These are phyloP conservation scores for Pachypanchax playfairii DNA, from an alignment of 2,113 vertebrate species.

Conservation along the genomic window DNA sequence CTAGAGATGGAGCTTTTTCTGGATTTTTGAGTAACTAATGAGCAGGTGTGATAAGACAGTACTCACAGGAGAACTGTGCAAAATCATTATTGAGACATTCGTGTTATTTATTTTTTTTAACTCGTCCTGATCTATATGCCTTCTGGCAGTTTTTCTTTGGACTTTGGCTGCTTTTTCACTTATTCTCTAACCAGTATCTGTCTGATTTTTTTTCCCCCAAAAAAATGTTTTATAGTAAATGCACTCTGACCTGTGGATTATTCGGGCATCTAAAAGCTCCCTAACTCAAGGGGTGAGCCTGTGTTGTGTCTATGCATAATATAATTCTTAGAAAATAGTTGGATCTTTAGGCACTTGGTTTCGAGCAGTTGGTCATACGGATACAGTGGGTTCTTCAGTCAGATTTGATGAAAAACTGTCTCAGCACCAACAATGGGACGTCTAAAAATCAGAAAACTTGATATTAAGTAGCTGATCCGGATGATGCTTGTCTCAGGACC, in stretches of 20 bases:
- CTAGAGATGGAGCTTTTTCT: neutral
- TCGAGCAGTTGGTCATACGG: neutral
- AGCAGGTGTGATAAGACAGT: too few relatives aligned
- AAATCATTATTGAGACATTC: too few relatives aligned
- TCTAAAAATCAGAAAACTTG: neutral
- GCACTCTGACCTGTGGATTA: neutral
- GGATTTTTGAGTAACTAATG: neutral
- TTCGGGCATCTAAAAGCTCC: neutral
- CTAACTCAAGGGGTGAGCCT: neutral
- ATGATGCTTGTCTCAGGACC: too few relatives aligned
- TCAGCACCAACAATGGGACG: neutral
- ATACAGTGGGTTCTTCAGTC: neutral
- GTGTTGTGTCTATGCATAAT: neutral
- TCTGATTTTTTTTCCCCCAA: too few relatives aligned
- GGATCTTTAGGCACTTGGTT: neutral
- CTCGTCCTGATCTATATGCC: too few relatives aligned
- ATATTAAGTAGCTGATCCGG: neutral
- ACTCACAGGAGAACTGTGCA: too few relatives aligned
- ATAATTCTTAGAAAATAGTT: too few relatives aligned
- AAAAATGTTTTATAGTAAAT: too few relatives aligned
- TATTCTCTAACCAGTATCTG: too few relatives aligned
- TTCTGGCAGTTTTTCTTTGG: neutral
- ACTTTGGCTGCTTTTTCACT: too few relatives aligned
- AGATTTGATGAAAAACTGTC: too few relatives aligned
- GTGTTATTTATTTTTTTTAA: too few relatives aligned